Percentiles rank a stretch among this genome's conserved stretches.
Conservation (phyloP, 2,888 invertebrate genomes). For the Spialia ferax region DNA sequence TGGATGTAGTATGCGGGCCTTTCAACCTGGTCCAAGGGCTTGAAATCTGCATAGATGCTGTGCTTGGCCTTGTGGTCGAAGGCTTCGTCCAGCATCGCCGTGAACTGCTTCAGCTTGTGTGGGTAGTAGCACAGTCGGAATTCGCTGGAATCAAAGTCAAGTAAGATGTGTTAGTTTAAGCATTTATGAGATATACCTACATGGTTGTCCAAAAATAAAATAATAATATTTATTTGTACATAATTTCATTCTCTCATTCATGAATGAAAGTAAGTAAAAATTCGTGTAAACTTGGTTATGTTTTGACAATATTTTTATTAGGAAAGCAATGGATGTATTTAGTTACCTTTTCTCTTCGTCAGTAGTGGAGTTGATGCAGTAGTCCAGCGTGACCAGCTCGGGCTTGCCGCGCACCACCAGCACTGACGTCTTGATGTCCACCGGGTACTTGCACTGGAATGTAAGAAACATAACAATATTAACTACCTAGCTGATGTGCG, state of each 20-base stretch:
- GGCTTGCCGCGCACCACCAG: constrained; percentile 92
- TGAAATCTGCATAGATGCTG: constrained; percentile 96
- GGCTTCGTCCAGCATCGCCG: constrained; percentile 89
- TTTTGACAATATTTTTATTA: too few species aligned
- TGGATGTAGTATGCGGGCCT: not conserved
- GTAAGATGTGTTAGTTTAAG: too few species aligned
- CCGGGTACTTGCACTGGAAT: constrained; percentile 91
- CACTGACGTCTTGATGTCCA: constrained; percentile 95
- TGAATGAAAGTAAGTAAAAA: too few species aligned
- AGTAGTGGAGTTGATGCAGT: constrained; percentile 89
- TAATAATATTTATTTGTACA: too few species aligned
- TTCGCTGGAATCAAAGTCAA: constrained; percentile 87
- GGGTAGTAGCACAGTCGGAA: constrained; percentile 96
- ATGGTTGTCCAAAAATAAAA: too few species aligned
- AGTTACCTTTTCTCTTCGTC: constrained; percentile 65
- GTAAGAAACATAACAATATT: too few species aligned
- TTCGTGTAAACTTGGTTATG: too few species aligned
- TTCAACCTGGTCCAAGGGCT: constrained; percentile 87
- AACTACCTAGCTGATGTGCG: too few species aligned
- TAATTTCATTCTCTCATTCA: too few species aligned
- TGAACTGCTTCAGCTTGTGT: constrained; percentile 91
- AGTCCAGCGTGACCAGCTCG: constrained; percentile 93
- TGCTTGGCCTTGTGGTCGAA: constrained; percentile 89
- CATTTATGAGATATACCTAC: too few species aligned
- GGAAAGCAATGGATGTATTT: too few species aligned